phyloP scores from a whole-genome alignment of 1,140 invertebrate species.

The Cardiocondyla obscurior region DNA sequence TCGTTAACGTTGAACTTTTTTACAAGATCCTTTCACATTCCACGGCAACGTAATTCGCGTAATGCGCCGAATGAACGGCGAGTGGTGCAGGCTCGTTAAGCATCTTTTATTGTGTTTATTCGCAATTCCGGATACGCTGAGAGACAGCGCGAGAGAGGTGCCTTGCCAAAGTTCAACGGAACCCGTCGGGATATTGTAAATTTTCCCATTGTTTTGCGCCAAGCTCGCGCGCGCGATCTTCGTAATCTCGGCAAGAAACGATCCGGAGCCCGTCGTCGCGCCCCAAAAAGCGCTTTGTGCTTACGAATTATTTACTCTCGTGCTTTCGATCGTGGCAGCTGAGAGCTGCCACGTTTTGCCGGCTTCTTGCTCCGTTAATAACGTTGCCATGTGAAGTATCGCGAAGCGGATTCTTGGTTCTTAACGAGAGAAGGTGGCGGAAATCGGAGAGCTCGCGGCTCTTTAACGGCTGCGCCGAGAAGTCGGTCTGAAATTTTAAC shows the following conservation, averaged over 20 bases:
- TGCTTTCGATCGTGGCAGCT: slow-evolving; percentile 2
- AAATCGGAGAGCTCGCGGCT: neutral
- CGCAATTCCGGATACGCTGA: slow-evolving; percentile 38
- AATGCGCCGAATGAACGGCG: neutral
- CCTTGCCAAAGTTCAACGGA: slow-evolving; percentile 38
- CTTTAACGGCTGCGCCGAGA: neutral
- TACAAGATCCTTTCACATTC: neutral
- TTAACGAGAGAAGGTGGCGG: slow-evolving; percentile 27
- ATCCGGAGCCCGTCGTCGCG: neutral
- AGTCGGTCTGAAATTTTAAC: slow-evolving; percentile 35
- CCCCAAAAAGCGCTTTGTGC: slow-evolving; percentile 32
- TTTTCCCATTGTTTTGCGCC: slow-evolving; percentile 47
- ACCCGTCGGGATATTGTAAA: slow-evolving; percentile 23
- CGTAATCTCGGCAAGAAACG: slow-evolving; percentile 47
- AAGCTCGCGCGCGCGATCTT: slow-evolving; percentile 29
- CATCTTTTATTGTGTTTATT: slow-evolving; percentile 40
- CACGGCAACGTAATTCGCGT: slow-evolving; percentile 13
- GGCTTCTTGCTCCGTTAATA: slow-evolving; percentile 45
- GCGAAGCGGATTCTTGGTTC: slow-evolving; percentile 12
- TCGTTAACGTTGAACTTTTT: neutral
- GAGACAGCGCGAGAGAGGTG: slow-evolving; percentile 5
- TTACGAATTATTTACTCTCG: slow-evolving; percentile 46
- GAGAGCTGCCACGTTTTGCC: slow-evolving; percentile 14
- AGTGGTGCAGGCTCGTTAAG: slow-evolving; percentile 14
- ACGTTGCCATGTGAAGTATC: slow-evolving; percentile 30